A percentile compares a stretch with the other conserved stretches of the same genome.
Conservation (phyloP, 2,888 invertebrate species). For the Cremastobaeus sp. region DNA sequence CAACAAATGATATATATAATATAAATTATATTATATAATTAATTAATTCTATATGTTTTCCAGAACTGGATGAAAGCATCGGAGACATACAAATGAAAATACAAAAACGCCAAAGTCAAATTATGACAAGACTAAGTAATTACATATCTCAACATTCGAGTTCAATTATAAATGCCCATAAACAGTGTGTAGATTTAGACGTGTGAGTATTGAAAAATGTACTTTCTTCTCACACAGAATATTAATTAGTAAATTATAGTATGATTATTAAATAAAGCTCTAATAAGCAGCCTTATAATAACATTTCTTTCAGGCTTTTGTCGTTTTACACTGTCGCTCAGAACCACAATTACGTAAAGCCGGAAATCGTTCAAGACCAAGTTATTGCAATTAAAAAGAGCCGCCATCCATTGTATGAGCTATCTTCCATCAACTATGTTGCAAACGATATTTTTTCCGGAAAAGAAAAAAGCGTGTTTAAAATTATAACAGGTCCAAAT, state of each 20-base stretch:
- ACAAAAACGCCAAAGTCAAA: conserved; percentile 87
- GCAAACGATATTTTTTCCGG: conserved; percentile 86
- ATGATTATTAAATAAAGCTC: not conserved
- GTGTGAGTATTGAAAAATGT: conserved; percentile 79
- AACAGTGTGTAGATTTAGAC: conserved; percentile 84
- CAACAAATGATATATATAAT: no score
- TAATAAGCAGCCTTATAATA: not conserved
- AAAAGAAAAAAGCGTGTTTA: conserved; percentile 81
- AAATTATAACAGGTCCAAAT: conserved; percentile 93
- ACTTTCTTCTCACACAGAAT: not conserved
- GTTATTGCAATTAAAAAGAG: conserved; percentile 83
- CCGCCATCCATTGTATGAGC: conserved; percentile 88
- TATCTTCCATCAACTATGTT: conserved; percentile 83
- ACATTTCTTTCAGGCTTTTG: conserved; percentile 80
- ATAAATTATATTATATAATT: no score
- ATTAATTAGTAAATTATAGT: not conserved
- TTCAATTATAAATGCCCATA: conserved; percentile 81
- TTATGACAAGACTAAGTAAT: conserved; percentile 84
- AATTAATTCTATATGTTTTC: not conserved
- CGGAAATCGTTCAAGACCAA: conserved; percentile 81
- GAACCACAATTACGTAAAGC: conserved; percentile 84
- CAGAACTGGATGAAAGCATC: conserved; percentile 85
- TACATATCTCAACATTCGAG: conserved; percentile 82
- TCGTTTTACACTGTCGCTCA: conserved; percentile 83
- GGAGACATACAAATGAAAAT: conserved; percentile 90